These are phyloP conservation scores for Drosophila peninsularis DNA, from an alignment of 2,888 invertebrate genomes.

Conservation along the genomic window DNA sequence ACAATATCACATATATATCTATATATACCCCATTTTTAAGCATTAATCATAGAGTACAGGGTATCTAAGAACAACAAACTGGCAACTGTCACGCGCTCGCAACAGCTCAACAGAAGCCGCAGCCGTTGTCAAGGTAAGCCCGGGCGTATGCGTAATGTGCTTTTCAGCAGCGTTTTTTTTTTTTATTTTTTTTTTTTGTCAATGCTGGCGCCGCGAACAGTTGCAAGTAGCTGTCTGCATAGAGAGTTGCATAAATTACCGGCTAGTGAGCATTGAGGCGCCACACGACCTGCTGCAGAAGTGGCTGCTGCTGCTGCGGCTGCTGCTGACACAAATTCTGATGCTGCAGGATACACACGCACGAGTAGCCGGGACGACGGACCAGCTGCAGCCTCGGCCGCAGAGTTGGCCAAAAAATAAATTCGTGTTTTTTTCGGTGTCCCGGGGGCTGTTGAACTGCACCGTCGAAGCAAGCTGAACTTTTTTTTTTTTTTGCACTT, in stretches of 20 bases:
- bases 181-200: neutral
- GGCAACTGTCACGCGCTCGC: slow-evolving; percentile 61
- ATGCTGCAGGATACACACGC: slow-evolving; percentile 61
- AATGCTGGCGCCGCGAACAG: slow-evolving; percentile 14
- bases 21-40: neutral
- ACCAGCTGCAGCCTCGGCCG: slow-evolving; percentile 52
- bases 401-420: slow-evolving; percentile 45
- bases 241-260: slow-evolving; percentile 54
- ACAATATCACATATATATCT: neutral
- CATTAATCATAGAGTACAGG: neutral
- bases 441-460: slow-evolving; percentile 71
- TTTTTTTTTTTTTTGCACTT: slow-evolving; percentile 40
- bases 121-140: slow-evolving; percentile 65
- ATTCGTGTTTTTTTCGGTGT: slow-evolving; percentile 26
- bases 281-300: slow-evolving; percentile 62
- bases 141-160: slow-evolving; percentile 58
- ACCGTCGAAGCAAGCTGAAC: slow-evolving; percentile 53
- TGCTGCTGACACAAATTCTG: slow-evolving; percentile 76
- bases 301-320: slow-evolving; percentile 36
- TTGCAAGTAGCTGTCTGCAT: slow-evolving; percentile 28
- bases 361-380: slow-evolving; percentile 26
- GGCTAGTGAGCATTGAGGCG: slow-evolving; percentile 65
- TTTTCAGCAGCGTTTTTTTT: slow-evolving; percentile 18
- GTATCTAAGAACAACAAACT: slow-evolving; percentile 40
- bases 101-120: slow-evolving; percentile 10